Evolutionary conservation across 2,113 vertebrate genomes (phyloP).

Genomic region (Aepyceros melampus): DNA sequence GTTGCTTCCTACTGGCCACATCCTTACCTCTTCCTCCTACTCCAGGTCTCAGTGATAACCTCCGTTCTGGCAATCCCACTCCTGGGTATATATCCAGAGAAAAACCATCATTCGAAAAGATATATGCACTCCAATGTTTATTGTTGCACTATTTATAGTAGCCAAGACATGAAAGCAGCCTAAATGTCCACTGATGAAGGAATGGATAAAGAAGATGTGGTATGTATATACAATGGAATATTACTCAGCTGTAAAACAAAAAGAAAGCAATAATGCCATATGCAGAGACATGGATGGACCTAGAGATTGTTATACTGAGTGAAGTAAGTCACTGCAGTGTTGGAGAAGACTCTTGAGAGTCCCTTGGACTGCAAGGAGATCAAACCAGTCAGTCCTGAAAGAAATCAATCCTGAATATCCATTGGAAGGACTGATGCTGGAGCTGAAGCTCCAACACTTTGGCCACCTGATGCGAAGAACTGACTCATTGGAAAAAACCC

Average conservation of each 20-base stretch:
- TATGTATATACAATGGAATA: not conserved
- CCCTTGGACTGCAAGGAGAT: not conserved
- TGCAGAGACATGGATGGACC: not conserved
- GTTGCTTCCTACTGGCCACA: no score
- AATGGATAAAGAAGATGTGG: not conserved
- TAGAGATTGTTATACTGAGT: not conserved
- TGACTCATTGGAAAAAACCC: not conserved
- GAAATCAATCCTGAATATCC: not conserved
- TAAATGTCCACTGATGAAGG: not conserved
- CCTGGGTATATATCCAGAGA: not conserved
- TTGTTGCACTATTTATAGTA: not conserved
- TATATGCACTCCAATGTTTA: not conserved
- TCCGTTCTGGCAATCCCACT: not conserved
- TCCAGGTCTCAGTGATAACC: no score
- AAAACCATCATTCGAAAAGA: not conserved
- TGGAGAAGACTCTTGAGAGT: not conserved
- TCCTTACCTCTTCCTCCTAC: not conserved
- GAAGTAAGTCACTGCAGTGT: not conserved
- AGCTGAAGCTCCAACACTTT: not conserved
- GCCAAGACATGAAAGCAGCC: not conserved
- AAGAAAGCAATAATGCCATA: not conserved
- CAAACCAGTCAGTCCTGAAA: not conserved
- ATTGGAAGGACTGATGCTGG: not conserved
- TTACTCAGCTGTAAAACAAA: not conserved
- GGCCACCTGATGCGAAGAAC: not conserved